These are phyloP conservation scores for Cephus sareptanus DNA, from an alignment of 2,888 invertebrate species.

Conservation along the genomic window DNA sequence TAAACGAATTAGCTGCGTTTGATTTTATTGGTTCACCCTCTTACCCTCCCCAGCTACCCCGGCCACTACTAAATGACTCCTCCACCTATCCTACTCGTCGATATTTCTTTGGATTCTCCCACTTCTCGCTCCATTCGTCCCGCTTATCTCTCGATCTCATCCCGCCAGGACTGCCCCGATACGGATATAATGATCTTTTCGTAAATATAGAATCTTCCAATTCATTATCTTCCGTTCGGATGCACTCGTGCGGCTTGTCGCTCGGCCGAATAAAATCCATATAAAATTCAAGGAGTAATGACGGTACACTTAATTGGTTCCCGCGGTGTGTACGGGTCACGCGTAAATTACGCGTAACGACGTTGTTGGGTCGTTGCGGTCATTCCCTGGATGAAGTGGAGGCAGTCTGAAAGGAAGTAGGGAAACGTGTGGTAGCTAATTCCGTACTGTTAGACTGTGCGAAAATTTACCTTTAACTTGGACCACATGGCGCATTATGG, in stretches of 20 bases:
- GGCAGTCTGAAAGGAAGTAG: not conserved
- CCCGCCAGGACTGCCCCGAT: not conserved
- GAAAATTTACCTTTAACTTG: not conserved
- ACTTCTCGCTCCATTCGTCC: conserved; percentile 4
- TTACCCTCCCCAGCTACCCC: not conserved
- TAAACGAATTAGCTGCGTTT: conserved; percentile 58
- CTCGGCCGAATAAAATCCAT: not conserved
- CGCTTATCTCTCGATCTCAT: not conserved
- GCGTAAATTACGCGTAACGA: conserved; percentile 1
- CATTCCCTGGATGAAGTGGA: not conserved
- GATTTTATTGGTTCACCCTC: conserved; percentile 49
- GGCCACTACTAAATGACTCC: not conserved
- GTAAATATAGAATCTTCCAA: not conserved
- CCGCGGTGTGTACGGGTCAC: not conserved
- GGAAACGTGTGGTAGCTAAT: not conserved
- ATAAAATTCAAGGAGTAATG: not conserved
- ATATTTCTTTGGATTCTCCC: not conserved
- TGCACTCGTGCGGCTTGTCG: not conserved
- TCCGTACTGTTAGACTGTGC: not conserved
- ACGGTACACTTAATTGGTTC: not conserved
- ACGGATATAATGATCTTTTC: not conserved
- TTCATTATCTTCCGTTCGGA: not conserved
- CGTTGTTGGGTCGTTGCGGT: not conserved
- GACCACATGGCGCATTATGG: not conserved
- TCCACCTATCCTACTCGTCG: not conserved